Conservation (phyloP, 2,113 vertebrate species). For the Misgurnus mizolepis region DNA sequence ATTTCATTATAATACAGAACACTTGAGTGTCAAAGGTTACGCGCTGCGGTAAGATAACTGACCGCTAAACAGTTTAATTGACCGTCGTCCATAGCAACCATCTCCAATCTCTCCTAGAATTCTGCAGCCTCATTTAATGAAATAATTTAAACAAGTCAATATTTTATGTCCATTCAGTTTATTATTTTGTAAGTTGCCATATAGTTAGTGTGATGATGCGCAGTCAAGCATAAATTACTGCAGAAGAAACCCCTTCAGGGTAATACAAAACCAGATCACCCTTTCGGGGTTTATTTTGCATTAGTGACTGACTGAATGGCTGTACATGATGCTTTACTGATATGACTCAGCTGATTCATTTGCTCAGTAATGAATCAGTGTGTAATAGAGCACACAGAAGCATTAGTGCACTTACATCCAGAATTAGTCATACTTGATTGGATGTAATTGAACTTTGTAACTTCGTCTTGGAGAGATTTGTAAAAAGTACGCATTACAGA, state of each 20-base stretch:
- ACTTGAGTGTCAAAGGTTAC: neutral
- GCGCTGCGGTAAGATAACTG: neutral
- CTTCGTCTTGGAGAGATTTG: neutral
- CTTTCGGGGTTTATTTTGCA: too few relatives aligned
- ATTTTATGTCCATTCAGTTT: neutral
- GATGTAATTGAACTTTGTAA: neutral
- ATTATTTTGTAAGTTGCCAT: neutral
- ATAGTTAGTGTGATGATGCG: neutral
- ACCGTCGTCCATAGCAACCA: constrained; percentile 10
- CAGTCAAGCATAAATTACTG: neutral
- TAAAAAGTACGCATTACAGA: neutral
- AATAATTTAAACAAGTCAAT: constrained; percentile 9
- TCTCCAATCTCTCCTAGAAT: neutral
- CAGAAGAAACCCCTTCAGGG: neutral
- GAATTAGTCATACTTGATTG: neutral
- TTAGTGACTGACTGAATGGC: neutral
- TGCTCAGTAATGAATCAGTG: neutral
- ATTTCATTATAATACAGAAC: neutral
- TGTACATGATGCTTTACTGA: neutral
- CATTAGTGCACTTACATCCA: neutral
- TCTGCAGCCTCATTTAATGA: neutral
- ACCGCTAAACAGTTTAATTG: neutral
- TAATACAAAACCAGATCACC: constrained; percentile 1
- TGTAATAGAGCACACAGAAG: neutral
- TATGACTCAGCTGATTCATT: neutral